Base-by-base conservation (phyloP, 1,140 invertebrate genomes). In the Conus ventricosus region DNA sequence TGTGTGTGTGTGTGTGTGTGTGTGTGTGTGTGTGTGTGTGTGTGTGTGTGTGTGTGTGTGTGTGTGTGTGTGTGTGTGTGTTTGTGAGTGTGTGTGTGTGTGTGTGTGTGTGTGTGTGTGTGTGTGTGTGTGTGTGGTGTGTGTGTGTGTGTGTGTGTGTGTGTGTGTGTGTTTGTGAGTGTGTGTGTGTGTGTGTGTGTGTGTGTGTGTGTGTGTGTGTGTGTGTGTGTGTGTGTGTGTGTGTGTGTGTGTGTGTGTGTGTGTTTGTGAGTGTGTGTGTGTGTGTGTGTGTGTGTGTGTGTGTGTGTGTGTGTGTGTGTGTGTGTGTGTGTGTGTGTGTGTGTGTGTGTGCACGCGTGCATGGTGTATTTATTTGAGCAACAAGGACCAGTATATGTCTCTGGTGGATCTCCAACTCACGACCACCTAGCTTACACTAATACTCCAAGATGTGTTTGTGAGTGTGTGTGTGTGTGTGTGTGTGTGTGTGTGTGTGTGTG, bases 191-290 rank as follows among this genome's bases (percentile, higher is more conserved):
- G 75, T 78, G 75, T 78, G 75, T 78, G 23, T 39, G 75, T 78
- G 75, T 78, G 75, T 78, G 75, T 78, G 75, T n/a, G 75, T 78
- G 23, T 39, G 75, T 78, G 75, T n/a, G 75, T 78, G 75, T n/a
- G 75, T 78, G 75, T n/a, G 75, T 78, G 75, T 78, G 75, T n/a
- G 75, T n/a, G 75, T n/a, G 75, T 78, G 75, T n/a, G 75, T n/a
- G 75, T 78, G 75, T 78, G 75, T 3, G 39, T 3, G 39, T 3
- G 39, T 3, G 39, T 3, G 39, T 3, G 39, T 3, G 39, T 3
- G 39, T 3, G 39, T 3, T n/a, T n/a, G n/a, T n/a, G n/a, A n/a
- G 39, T 39, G 39, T 39, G 39, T 39, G 39, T 39, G 39, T 39
- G 39, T 39, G 39, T 39, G 39, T 39, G 39, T 39, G 39, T 39